A percentile compares a stretch with the other conserved stretches of the same genome.
Conservation (phyloP, 2,113 vertebrate genomes). For the Myiozetetes cayanensis region DNA sequence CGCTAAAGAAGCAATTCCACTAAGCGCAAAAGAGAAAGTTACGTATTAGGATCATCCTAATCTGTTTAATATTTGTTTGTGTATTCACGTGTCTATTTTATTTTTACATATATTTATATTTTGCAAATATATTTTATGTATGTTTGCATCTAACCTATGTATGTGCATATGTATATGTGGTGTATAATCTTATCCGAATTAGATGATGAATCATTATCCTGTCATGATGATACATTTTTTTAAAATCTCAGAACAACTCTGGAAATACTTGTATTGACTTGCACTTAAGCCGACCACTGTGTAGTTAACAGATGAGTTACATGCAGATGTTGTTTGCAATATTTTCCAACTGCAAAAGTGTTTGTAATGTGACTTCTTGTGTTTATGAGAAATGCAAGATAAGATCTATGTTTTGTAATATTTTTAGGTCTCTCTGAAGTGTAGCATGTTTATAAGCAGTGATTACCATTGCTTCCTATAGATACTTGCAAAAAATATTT, state of each 20-base stretch:
- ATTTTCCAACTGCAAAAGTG: background rate
- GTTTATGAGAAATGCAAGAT: background rate
- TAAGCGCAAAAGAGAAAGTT: background rate
- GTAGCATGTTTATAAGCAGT: background rate
- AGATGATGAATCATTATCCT: background rate
- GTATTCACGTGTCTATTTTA: background rate
- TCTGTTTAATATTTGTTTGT: background rate
- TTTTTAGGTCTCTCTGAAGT: background rate
- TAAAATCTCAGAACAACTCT: background rate
- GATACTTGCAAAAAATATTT: background rate
- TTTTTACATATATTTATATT: background rate
- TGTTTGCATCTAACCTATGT: background rate
- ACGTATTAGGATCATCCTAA: background rate
- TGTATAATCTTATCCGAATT: background rate
- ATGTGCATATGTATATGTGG: background rate
- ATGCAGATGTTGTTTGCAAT: background rate
- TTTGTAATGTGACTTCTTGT: background rate
- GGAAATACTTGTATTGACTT: background rate
- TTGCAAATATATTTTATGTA: background rate
- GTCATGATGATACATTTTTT: background rate
- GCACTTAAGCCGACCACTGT: background rate
- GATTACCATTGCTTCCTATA: background rate
- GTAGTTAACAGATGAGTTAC: background rate
- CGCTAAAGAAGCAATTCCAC: constrained; percentile 2
- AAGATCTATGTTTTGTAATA: background rate